A percentile compares a stretch with the other conserved stretches of the same genome.
phyloP scores from a whole-genome alignment of 2,888 invertebrate species.

The Congeria kusceri region DNA sequence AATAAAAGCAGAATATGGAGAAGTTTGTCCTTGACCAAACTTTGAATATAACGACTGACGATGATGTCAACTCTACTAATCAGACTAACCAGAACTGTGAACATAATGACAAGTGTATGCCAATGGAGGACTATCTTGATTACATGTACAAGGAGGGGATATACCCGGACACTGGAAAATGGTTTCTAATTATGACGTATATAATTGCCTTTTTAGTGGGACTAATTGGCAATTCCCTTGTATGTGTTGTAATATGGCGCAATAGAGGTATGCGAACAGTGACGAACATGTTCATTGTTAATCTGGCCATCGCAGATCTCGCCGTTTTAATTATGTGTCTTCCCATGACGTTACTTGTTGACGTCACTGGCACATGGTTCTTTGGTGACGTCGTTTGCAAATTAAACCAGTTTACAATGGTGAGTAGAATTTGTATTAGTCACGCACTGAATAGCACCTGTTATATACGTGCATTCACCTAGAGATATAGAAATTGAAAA shows the following conservation, averaged over 20 bases:
- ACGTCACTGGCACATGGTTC: not conserved
- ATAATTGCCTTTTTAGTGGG: slow-evolving; percentile 10
- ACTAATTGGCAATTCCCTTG: slow-evolving; percentile 20
- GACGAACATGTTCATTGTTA: slow-evolving; percentile 28
- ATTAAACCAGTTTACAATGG: slow-evolving; percentile 2
- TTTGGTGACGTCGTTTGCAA: not conserved
- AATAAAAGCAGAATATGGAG: no score
- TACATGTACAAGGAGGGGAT: not conserved
- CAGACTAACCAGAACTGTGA: not conserved
- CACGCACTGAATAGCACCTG: no score
- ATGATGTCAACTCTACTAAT: no score
- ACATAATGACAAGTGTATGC: not conserved
- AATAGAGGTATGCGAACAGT: slow-evolving; percentile 27
- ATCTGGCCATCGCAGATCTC: not conserved
- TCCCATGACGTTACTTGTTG: not conserved
- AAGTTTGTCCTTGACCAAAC: no score
- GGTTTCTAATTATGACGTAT: slow-evolving; percentile 13
- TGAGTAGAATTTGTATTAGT: not conserved
- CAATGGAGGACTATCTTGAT: not conserved
- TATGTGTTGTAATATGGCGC: slow-evolving; percentile 25
- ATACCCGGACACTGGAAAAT: not conserved
- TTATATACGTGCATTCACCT: no score
- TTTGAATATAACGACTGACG: no score
- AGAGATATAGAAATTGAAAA: no score
- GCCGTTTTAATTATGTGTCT: slow-evolving; percentile 1